Conservation (phyloP, 2,113 vertebrate genomes). For the Antennarius striatus region DNA sequence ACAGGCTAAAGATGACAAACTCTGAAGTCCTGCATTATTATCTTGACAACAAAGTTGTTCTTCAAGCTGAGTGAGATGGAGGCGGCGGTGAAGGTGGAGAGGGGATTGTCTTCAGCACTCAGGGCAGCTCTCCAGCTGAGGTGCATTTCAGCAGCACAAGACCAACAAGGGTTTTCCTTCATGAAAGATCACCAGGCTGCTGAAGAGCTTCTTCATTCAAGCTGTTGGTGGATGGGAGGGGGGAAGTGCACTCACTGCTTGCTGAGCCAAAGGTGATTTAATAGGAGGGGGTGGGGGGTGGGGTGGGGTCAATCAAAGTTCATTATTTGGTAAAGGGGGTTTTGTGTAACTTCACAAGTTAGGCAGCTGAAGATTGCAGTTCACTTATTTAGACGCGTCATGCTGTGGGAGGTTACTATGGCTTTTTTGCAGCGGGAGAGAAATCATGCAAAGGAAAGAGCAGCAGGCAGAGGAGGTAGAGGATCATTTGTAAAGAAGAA, state of each 20-base stretch:
- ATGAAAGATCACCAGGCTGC: neutral
- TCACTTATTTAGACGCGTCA: conserved; percentile 13
- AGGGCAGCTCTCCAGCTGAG: conserved; percentile 16
- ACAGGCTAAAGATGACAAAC: conserved; percentile 13
- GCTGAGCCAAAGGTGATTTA: no score
- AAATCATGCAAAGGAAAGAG: neutral
- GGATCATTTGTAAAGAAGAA: neutral
- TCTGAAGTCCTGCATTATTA: conserved; percentile 5
- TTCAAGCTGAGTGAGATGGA: neutral
- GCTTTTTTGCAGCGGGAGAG: neutral
- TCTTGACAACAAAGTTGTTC: conserved; percentile 21
- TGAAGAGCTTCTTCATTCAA: no score
- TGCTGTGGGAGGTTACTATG: neutral
- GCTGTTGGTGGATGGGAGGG: no score
- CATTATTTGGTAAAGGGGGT: no score
- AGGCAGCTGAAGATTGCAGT: no score
- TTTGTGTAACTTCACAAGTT: no score
- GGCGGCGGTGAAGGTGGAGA: neutral
- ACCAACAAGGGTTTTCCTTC: conserved; percentile 18
- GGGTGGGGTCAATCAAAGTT: no score
- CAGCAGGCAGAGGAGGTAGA: neutral
- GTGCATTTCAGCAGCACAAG: conserved; percentile 12
- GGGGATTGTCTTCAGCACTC: neutral
- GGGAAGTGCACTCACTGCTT: no score
- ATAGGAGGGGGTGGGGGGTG: no score